These are phyloP conservation scores for Zosterops hypoxanthus DNA, from an alignment of 2,113 vertebrate species.

Conservation along the genomic window DNA sequence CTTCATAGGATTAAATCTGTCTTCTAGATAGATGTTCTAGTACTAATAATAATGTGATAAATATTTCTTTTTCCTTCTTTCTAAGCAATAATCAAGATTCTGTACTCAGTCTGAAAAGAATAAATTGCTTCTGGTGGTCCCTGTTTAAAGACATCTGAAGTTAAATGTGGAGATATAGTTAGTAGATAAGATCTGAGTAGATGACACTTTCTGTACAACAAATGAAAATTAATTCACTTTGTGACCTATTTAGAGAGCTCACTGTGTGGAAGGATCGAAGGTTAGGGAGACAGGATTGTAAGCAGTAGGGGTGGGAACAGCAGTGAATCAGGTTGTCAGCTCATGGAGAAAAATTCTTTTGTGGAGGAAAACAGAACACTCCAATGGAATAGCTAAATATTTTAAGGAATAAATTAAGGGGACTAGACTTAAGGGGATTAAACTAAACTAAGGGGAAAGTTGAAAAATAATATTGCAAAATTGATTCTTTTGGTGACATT, in stretches of 20 bases:
- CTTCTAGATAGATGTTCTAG: slow-evolving; percentile 19
- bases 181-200: slow-evolving; percentile 7
- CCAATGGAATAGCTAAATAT: not conserved
- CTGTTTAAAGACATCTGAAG: not conserved
- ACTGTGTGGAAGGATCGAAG: not conserved
- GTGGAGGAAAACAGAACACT: not conserved
- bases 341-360: not conserved
- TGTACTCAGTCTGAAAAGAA: not conserved
- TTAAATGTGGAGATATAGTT: not conserved
- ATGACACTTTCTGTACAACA: not conserved
- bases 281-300: not conserved
- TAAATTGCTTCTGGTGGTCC: not conserved
- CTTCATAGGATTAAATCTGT: slow-evolving; percentile 36
- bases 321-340: not conserved
- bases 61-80: not conserved
- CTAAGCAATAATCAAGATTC: not conserved
- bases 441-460: not conserved
- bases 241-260: slow-evolving; percentile 31
- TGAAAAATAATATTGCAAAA: not conserved
- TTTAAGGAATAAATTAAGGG: not conserved
- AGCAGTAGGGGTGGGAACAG: not conserved
- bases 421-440: not conserved
- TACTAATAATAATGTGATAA: not conserved
- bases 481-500: not conserved
- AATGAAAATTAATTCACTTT: slow-evolving; percentile 40